A percentile compares a stretch with the other conserved stretches of the same genome.
Conservation (phyloP, 2,888 invertebrate species). For the Leucania comma region DNA sequence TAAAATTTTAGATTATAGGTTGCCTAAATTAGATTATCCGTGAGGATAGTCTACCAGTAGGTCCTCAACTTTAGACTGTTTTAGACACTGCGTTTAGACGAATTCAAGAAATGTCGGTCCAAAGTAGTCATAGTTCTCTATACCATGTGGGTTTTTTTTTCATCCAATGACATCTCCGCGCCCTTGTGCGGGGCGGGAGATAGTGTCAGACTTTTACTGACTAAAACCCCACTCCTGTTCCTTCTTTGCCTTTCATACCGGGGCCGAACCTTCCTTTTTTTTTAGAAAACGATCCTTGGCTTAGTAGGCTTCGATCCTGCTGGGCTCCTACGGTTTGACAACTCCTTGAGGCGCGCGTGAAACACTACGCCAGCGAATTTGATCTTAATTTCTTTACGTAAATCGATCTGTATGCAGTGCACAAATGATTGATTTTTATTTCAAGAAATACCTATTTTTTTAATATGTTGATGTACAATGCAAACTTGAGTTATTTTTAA, state of each 20-base stretch:
- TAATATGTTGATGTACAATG: constrained; percentile 38
- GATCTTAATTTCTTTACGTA: too few species aligned
- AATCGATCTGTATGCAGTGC: neutral
- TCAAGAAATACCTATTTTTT: neutral
- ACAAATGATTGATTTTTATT: neutral
- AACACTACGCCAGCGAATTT: neutral
- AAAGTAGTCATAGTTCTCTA: neutral
- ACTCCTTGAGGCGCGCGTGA: too few species aligned
- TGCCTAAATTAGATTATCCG: neutral
- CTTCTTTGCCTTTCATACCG: too few species aligned
- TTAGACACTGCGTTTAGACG: neutral
- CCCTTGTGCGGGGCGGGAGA: too few species aligned
- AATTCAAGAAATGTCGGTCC: neutral
- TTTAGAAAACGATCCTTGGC: too few species aligned
- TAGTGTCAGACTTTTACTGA: too few species aligned
- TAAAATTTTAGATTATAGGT: neutral
- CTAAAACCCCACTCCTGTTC: too few species aligned
- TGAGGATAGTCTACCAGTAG: neutral
- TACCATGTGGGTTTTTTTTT: too few species aligned
- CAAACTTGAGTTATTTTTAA: constrained; percentile 37
- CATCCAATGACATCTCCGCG: too few species aligned
- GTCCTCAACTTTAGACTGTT: neutral
- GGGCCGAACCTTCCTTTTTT: too few species aligned
- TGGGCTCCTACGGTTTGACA: too few species aligned
- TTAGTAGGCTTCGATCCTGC: too few species aligned